These are phyloP conservation scores for Pollachius pollachius DNA, from an alignment of 2,113 vertebrate genomes.

Conservation along the genomic window DNA sequence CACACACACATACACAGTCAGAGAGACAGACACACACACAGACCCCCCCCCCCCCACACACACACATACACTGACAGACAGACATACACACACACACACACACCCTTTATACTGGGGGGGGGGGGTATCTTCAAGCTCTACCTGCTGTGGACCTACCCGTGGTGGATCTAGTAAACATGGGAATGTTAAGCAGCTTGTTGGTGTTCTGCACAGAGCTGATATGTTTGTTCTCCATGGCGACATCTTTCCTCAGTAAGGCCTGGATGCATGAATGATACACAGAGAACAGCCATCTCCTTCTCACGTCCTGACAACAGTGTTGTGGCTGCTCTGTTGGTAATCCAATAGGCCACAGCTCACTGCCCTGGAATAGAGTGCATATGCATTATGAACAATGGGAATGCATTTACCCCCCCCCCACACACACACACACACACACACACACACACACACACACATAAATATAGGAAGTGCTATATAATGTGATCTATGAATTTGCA, in stretches of 20 bases:
- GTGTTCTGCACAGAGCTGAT: conserved; percentile 61
- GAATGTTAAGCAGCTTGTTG: conserved; percentile 56
- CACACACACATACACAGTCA: no score
- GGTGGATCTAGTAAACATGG: conserved; percentile 49
- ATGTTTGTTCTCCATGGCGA: conserved; percentile 53
- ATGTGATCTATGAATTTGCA: no score
- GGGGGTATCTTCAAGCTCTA: conserved; percentile 26
- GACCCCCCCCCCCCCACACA: no score
- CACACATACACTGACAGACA: no score
- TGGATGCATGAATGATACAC: conserved; percentile 36
- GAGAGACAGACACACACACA: no score
- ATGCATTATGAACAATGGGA: background rate
- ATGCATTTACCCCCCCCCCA: background rate
- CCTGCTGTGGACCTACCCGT: conserved; percentile 19
- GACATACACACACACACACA: background rate
- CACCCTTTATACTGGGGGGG: background rate
- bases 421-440: background rate
- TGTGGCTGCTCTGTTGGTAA: conserved; percentile 40
- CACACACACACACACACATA: conserved; percentile 9
- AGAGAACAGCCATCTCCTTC: conserved; percentile 30
- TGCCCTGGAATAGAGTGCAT: conserved; percentile 14
- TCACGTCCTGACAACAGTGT: conserved; percentile 38
- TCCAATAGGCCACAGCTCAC: conserved; percentile 57
- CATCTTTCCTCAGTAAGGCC: conserved; percentile 52
- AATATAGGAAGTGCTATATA: no score